Evolutionary conservation across 2,113 vertebrate species (phyloP).

Genomic region (Apteryx mantelli): DNA sequence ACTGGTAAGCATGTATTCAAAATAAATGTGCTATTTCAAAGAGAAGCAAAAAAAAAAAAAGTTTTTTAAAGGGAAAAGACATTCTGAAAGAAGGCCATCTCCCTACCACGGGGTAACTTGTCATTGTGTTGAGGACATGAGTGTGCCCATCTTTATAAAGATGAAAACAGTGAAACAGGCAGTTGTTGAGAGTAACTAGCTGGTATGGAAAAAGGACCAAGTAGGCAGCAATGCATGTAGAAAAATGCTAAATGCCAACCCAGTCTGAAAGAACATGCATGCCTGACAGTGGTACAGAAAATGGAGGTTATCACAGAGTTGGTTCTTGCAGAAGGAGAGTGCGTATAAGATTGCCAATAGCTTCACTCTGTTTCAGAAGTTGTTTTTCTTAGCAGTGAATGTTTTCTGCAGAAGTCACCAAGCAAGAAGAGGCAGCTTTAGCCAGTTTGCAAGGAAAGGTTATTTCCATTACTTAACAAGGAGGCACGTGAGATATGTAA

Average conservation of each 20-base stretch:
- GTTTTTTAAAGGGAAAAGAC: not conserved
- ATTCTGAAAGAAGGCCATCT: not conserved
- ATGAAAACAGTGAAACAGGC: not conserved
- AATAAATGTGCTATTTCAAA: not conserved
- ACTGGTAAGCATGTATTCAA: not conserved
- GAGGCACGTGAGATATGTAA: constrained; percentile 61
- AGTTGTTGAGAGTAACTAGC: not conserved
- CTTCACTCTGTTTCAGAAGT: not conserved
- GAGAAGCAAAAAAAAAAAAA: not conserved
- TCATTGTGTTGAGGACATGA: not conserved
- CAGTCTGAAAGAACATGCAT: not conserved
- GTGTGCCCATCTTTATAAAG: not conserved
- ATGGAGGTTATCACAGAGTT: not conserved
- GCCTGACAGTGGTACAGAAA: not conserved
- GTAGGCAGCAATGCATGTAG: not conserved
- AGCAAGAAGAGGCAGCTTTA: not conserved
- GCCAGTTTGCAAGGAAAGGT: constrained; percentile 20
- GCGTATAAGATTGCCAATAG: not conserved
- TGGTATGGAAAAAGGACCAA: not conserved
- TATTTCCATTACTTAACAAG: constrained; percentile 66
- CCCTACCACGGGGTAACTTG: not conserved
- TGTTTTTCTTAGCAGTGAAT: constrained; percentile 32
- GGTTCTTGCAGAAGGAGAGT: not conserved
- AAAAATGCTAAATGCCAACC: not conserved
- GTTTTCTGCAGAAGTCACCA: constrained; percentile 23